Evolutionary conservation across 2,113 vertebrate genomes (phyloP), one percentile per base, ranked within the genome.

Genomic region (Rynchops niger): DNA sequence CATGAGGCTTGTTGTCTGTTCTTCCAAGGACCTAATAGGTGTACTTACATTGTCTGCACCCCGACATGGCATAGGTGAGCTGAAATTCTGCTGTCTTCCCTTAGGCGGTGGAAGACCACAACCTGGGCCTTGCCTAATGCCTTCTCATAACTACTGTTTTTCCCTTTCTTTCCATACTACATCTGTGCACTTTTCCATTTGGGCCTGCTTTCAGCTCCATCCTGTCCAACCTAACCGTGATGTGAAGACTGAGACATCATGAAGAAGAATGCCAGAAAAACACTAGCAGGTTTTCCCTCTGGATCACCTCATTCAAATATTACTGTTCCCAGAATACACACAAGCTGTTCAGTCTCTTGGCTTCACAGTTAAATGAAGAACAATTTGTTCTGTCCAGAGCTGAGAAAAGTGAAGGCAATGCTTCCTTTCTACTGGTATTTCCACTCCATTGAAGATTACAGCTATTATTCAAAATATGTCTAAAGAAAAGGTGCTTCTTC

Each of bases 1-100:
- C 13, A 17, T 36, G 12, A 50, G 18, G 8, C 4, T 47, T 70
- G 32, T 45, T 11, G 26, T 34, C 11, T 0, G 0, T 55, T 84
- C 83, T 85, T 66, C n/a, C 20, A 43, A 49, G 22, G 40, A 53
- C 13, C 20, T 71, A 25, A 15, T 16, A 23, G 1, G 5, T 16
- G 12, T 25, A n/a, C 2, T 56, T 15, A 30, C 32, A 8, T 29
- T 52, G 5, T 26, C 50, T 61, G 15, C 45, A 52, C 3, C 7
- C 9, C 5, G 23, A 4, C 4, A 3, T 15, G 13, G 6, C 15
- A 8, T 3, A 78, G 17, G 1, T 40, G 9, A 79, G 7, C 17
- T 82, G 38, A 40, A 59, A 29, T 36, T 52, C 58, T 59, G 2
- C 45, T 74, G 23, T 38, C 38, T 52, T 73, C 10, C 3, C 8